Base-by-base conservation (phyloP, 2,888 invertebrate species). In the Ichneumoninae sp. region DNA sequence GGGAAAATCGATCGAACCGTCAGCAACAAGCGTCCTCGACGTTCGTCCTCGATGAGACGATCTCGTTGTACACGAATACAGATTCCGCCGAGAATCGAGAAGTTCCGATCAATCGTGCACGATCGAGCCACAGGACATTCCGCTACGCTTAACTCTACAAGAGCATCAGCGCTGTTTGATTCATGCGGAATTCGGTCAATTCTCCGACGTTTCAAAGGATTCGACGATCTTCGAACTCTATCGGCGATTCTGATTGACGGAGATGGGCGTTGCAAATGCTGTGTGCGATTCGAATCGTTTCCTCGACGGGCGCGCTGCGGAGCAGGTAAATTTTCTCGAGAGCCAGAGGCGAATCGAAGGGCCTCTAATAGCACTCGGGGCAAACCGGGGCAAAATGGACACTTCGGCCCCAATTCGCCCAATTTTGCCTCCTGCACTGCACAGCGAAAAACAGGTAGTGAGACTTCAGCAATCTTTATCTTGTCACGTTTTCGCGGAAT, bases 151-250 rank as follows among this genome's bases (percentile, higher is more conserved):
- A 36, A 36, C 19, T 52, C 22, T 8, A 6, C 62, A 7, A 10
- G 10, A 22, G 5, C 19, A 33, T 7, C 30, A n/a, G 16, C 69
- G 50, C 33, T 68, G 71, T 70, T 83, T 76, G 76, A 80, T 75
- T 54, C 62, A 66, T 80, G 60, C 19, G 71, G 66, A 80, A 83
- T 83, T 83, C 83, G 76, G 66, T 80, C 68, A 66, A 54, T 70
- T 30, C 36, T n/a, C 66, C 30, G 60, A 52, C 30, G 19, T 60
- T 60, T 65, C 70, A 50, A 66, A 78, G 57, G 71, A 54, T 72
- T 72, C 40, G 47, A 40, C 57, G 66, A 80, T 76, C 60, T 33
- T 83, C 70, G 54, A 50, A 33, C 13, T 47, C 19, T 33, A 69
- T 83, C 50, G 30, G 66, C 70, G 26, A 76, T 83, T 79, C 80